phyloP scores from a whole-genome alignment of 2,888 invertebrate species.

The Trachelus iudaicus region DNA sequence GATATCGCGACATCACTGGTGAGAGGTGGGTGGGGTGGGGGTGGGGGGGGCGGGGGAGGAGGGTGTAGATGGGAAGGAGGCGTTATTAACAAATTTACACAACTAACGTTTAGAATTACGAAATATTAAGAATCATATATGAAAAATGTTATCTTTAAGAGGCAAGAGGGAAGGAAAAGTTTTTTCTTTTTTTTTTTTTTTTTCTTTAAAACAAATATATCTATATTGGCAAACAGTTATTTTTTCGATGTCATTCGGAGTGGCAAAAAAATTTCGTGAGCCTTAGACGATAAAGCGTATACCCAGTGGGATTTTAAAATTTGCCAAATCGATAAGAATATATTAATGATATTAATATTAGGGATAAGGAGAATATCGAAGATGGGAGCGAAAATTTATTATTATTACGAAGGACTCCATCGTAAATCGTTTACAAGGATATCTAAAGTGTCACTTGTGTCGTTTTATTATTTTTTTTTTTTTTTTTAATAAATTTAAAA shows the following conservation, averaged over 20 bases:
- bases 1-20: conserved; percentile 17
- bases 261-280: background rate
- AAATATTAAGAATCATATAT: background rate
- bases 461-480: background rate
- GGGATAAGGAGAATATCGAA: background rate
- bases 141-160: background rate
- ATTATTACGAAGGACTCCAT: background rate
- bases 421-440: background rate
- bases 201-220: background rate
- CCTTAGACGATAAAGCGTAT: background rate
- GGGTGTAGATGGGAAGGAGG: background rate
- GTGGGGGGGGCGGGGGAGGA: too few relatives aligned
- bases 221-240: background rate
- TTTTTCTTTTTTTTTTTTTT: background rate
- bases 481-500: background rate
- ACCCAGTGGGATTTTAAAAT: background rate
- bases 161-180: background rate
- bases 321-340: background rate
- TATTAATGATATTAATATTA: background rate
- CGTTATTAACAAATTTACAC: background rate
- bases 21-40: background rate
- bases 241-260: background rate
- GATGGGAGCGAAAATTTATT: background rate
- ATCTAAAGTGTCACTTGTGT: background rate
- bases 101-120: background rate